A percentile compares a stretch with the other conserved stretches of the same genome.
These are phyloP conservation scores for Octopus bimaculoides DNA, from an alignment of 1,140 invertebrate species.

Conservation along the genomic window DNA sequence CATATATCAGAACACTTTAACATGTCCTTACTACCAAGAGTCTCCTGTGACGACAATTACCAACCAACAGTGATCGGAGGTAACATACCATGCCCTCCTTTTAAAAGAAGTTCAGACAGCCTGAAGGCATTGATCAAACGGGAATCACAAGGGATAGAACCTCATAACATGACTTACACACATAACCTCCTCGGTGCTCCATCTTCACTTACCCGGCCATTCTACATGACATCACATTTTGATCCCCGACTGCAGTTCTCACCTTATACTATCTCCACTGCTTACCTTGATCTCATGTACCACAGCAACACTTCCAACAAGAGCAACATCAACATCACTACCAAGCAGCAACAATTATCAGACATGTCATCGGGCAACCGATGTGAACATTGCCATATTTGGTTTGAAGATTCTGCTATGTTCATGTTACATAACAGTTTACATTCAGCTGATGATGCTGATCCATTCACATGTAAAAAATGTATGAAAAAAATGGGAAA, in stretches of 20 bases:
- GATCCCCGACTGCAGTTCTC: neutral
- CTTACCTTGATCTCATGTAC: neutral
- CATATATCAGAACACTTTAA: neutral
- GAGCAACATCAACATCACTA: too few relatives aligned
- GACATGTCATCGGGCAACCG: neutral
- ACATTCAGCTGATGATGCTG: constrained; percentile 37
- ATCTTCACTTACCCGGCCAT: neutral
- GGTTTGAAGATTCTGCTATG: constrained; percentile 47
- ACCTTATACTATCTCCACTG: neutral
- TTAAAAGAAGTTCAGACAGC: neutral
- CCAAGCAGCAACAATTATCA: too few relatives aligned
- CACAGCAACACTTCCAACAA: neutral
- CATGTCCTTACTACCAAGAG: neutral
- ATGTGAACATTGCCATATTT: constrained; percentile 45
- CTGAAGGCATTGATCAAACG: neutral
- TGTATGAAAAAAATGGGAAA: constrained; percentile 23
- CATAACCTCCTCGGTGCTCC: neutral
- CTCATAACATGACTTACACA: neutral
- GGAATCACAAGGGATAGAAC: neutral
- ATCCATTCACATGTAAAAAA: constrained; percentile 9
- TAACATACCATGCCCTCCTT: neutral
- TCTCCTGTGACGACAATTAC: neutral
- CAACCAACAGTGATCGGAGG: neutral
- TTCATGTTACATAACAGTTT: constrained; percentile 43
- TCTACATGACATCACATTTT: neutral